Base-by-base conservation (phyloP, 2,888 invertebrate species). In the Stramonita haemastoma region DNA sequence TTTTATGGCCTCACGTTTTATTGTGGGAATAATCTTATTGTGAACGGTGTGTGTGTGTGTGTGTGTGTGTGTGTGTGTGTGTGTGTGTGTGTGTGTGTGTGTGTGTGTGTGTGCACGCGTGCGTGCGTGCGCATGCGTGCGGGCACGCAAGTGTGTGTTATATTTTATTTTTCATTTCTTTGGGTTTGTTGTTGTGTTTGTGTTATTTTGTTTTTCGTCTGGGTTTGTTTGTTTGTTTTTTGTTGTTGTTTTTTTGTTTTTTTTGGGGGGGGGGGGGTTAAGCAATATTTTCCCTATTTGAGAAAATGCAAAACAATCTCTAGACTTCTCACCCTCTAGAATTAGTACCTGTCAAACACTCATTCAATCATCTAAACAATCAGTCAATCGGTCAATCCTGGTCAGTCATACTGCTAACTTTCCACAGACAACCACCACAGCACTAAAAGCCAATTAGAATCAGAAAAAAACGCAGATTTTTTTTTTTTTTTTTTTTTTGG, bases 41-140 rank as follows among this genome's bases (percentile, higher is more conserved):
- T 66, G 26, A 66, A 66, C 22, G 11, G 73, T 73, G 73, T 73
- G 73, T 73, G n/a, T 73, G 22, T 73, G n/a, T 73, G 22, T n/a
- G n/a, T 73, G 73, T 73, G 73, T 73, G 73, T 73, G 73, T 73
- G 73, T 73, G 73, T 73, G 73, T 73, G 73, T 73, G 73, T 73
- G 79, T 79, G 79, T 32, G 34, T 34, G 22, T 11, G 34, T 79
- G 34, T 83, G 84, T 84, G 32, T 84, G 57, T 84, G 84, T 57
- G 84, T 83, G 83, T 57, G 84, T 57, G 19, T n/a, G 32, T 34
- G 34, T 79, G 32, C n/a, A 17, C 34, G 79, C 32, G 79, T 79
- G 79, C 32, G 79, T 79, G 79, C 17, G 56, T 85, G 57, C n/a
- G 84, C 57, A 17, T 56, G 57, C n/a, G 29, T 46, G 83, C 0